Base-by-base conservation (phyloP, 2,797 vertebrate genomes). In the Lacerta agilis region DNA sequence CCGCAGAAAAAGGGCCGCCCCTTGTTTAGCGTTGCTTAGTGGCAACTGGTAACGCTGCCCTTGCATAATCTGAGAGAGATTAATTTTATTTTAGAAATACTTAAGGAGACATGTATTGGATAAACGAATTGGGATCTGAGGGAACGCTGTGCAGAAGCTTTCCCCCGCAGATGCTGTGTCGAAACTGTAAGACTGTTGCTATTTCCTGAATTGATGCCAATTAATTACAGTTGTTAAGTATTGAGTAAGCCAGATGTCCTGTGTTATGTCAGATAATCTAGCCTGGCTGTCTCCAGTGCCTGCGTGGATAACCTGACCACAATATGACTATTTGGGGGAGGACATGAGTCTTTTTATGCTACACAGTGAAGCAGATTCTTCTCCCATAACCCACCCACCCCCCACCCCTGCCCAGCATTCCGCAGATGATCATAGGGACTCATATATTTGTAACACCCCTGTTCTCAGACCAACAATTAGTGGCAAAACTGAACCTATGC, bases 211-310 rank as follows among this genome's bases (percentile, higher is more conserved):
- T 79, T 64, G 67, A 85, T 72, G 76, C 67, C 82, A 88, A 79
- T 88, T 88, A 88, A 88, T 85, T 85, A 80, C 77, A 73, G 87
- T 79, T 84, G 87, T 79, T 84, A 88, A 88, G 77, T 71, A 84
- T 7, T 79, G 75, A 83, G 20, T 76, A 83, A 84, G 69, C 49
- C 82, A 88, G 75, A 79, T 76, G 58, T 85, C 77, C 87, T 73
- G 82, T 73, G 33, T 80, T 84, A 27, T 88, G 66, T 61, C 45
- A 84, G 75, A 67, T 88, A 79, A 88, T 88, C 36, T 88, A 72
- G 81, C 20, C 66, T 83, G 45, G 49, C 82, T 79, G 49, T 15
- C 64, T 88, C 73, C 77, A 33, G 58, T 77, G 73, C 72, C 27
- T 36, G 43, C 71, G 64, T 55, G 81, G 64, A 49, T 78, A 79